Base-by-base conservation (phyloP, 2,797 vertebrate species). In the Onychomys leucogaster region DNA sequence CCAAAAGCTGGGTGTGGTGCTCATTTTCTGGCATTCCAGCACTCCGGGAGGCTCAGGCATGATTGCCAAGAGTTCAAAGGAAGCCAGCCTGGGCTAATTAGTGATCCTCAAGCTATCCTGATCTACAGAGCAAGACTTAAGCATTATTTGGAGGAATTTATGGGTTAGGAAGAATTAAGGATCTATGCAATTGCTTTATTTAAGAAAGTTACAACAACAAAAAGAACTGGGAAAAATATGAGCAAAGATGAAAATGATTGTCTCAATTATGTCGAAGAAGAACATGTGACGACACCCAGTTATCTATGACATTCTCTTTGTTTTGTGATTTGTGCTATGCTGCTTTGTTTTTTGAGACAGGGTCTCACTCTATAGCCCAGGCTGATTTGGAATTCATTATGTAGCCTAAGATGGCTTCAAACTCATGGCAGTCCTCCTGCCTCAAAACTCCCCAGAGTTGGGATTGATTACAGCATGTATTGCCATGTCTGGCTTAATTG, bases 191-290 rank as follows among this genome's bases (percentile, higher is more conserved):
- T 84, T 55, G 86, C 49, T 61, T 90, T 86, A 81, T 19, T 86
- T 96, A 86, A 82, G 37, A 63, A 89, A 81, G 34, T 81, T 10
- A 84, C 27, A 87, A 49, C 61, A 83, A 80, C 32, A 83, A 84
- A 95, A 92, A 69, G 55, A 65, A 27, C 14, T 87, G 14, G n/a
- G 27, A 95, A 94, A 91, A 91, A 76, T 88, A 92, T 46, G n/a
- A 46, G 75, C 41, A 83, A 77, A 21, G 65, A 78, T 16, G 94
- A 91, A 93, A 81, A 12, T 88, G 1, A 77, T 57, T 91, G 82
- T 91, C 49, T 63, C 83, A 83, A 2, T 61, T 63, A 61, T 83
- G 4, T 71, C 75, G 65, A 49, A 55, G 63, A 61, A 69, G n/a
- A 87, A 93, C 23, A 73, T 61, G 69, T 55, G 46, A 71, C 71